Evolutionary conservation across 2,797 vertebrate genomes (phyloP).

Genomic region (Typhlichthys eigenmanni): DNA sequence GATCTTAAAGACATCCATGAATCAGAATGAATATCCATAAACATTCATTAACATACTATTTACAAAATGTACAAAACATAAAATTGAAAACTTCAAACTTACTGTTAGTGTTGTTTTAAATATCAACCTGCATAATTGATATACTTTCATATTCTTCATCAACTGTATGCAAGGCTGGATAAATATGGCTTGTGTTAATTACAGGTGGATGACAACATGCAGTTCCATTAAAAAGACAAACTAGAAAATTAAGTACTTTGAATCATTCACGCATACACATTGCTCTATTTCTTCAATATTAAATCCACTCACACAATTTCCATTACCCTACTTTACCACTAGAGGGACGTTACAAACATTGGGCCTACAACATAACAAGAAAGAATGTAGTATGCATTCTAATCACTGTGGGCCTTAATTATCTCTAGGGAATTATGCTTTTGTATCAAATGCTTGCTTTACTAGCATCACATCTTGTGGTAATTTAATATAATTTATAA

Average conservation of each 20-base stretch:
- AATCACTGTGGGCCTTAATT: not conserved
- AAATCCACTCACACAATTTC: not conserved
- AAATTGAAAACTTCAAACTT: not conserved
- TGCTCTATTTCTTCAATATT: too few species aligned
- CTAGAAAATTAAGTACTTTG: too few species aligned
- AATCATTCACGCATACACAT: too few species aligned
- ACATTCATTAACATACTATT: slow-evolving; percentile 15
- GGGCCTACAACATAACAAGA: not conserved
- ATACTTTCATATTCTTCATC: too few species aligned
- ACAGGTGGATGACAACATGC: too few species aligned
- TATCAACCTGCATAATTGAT: too few species aligned
- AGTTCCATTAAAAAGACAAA: too few species aligned
- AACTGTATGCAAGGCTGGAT: too few species aligned
- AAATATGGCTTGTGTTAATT: too few species aligned
- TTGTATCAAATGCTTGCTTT: slow-evolving; percentile 1
- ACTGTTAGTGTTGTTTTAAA: too few species aligned
- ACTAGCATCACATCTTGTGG: not conserved
- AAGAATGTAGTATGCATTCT: not conserved
- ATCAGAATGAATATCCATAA: not conserved
- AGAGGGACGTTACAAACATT: not conserved
- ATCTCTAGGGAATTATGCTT: not conserved
- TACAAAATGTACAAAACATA: slow-evolving; percentile 30
- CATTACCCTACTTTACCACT: slow-evolving; percentile 9
- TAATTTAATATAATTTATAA: not conserved
- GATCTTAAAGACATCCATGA: slow-evolving; percentile 21